These are phyloP conservation scores for Clinocottus analis DNA, from an alignment of 2,113 vertebrate genomes.

Conservation along the genomic window DNA sequence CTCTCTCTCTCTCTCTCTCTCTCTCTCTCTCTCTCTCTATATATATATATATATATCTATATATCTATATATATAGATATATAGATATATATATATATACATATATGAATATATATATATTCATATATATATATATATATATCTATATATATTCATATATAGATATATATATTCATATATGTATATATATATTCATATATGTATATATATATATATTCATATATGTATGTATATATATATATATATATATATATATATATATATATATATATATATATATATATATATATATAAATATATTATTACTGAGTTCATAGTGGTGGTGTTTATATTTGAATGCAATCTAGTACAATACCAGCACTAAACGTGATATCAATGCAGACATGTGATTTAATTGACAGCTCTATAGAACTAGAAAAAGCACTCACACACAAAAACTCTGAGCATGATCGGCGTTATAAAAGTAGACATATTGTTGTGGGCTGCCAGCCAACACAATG, in stretches of 20 bases:
- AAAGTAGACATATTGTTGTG: background rate
- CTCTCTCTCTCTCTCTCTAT: too few relatives aligned
- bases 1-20: too few relatives aligned
- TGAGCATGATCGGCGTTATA: background rate
- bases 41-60: too few relatives aligned
- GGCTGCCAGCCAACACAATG: background rate
- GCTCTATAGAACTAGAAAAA: background rate
- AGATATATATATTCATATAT: too few relatives aligned
- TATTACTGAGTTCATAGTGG: background rate
- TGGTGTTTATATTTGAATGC: background rate
- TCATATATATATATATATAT: background rate
- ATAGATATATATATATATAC: background rate
- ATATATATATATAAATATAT: background rate
- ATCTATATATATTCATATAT: background rate
- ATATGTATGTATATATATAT: too few relatives aligned
- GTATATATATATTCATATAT: too few relatives aligned
- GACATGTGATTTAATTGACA: background rate
- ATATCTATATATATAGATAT: too few relatives aligned
- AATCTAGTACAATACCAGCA: background rate
- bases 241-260: too few relatives aligned
- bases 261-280: too few relatives aligned
- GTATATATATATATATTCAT: too few relatives aligned
- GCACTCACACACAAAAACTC: background rate
- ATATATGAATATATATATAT: too few relatives aligned
- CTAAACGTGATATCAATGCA: background rate